Evolutionary conservation across 2,888 invertebrate genomes (phyloP).

Genomic region (Torymus texanus): DNA sequence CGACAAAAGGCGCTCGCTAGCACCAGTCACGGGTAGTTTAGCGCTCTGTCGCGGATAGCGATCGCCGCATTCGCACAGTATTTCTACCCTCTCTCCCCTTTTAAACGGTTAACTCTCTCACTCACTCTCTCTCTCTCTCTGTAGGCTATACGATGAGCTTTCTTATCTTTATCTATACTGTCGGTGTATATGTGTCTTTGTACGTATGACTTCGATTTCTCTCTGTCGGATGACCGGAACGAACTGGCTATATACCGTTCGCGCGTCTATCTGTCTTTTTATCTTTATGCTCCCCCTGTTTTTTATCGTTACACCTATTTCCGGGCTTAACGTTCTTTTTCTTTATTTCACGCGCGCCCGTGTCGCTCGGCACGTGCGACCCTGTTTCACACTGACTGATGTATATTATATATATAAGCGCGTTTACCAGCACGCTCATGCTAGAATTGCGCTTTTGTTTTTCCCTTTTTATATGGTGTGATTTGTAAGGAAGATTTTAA

Average conservation of each 20-base stretch:
- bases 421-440: too few species aligned
- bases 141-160: not conserved
- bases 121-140: not conserved
- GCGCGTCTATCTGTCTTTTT: not conserved
- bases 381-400: too few species aligned
- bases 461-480: too few species aligned
- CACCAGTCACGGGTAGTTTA: slow-evolving; percentile 69
- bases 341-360: too few species aligned
- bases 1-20: slow-evolving; percentile 60
- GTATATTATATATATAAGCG: too few species aligned
- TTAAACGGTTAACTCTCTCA: not conserved
- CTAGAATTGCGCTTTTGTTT: too few species aligned
- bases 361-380: too few species aligned
- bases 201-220: too few species aligned
- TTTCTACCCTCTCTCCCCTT: not conserved
- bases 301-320: not conserved
- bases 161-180: slow-evolving; percentile 12
- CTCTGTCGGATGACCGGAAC: too few species aligned
- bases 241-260: too few species aligned
- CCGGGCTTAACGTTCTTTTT: not conserved
- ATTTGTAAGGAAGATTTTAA: too few species aligned
- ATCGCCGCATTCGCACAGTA: not conserved
- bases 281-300: not conserved
- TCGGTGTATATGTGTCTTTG: not conserved
- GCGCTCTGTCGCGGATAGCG: not conserved